Evolutionary conservation across 2,113 vertebrate genomes (phyloP).

Genomic region (Asarcornis scutulata): DNA sequence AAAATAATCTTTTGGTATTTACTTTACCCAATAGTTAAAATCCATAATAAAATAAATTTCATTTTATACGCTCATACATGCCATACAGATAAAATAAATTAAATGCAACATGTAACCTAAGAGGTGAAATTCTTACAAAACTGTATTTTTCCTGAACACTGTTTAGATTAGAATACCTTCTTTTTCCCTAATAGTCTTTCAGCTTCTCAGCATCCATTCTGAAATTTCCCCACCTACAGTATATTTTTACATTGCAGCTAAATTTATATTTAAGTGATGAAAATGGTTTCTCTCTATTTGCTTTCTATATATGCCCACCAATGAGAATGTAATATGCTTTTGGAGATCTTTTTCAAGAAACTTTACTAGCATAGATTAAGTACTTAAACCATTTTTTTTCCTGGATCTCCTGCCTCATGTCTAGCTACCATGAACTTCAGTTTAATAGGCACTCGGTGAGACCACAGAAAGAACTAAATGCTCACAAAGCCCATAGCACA

Average conservation of each 20-base stretch:
- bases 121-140: neutral
- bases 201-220: neutral
- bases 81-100: neutral
- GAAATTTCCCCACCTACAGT: neutral
- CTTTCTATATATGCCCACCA: constrained; percentile 40
- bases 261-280: constrained; percentile 35
- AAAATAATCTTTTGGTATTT: neutral
- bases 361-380: constrained; percentile 57
- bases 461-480: constrained; percentile 18
- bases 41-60: neutral
- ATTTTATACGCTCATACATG: neutral
- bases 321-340: constrained; percentile 28
- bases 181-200: neutral
- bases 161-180: neutral
- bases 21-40: neutral
- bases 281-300: constrained; percentile 60
- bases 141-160: neutral
- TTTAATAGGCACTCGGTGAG: constrained; percentile 40
- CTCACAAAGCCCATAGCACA: constrained; percentile 25
- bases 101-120: neutral
- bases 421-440: constrained; percentile 44
- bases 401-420: constrained; percentile 28
- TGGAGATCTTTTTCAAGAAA: constrained; percentile 42
- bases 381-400: constrained; percentile 11
- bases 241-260: constrained; percentile 4